phyloP scores from a whole-genome alignment of 64 coral and sea anemone genomes.

The Orbicella faveolata region DNA sequence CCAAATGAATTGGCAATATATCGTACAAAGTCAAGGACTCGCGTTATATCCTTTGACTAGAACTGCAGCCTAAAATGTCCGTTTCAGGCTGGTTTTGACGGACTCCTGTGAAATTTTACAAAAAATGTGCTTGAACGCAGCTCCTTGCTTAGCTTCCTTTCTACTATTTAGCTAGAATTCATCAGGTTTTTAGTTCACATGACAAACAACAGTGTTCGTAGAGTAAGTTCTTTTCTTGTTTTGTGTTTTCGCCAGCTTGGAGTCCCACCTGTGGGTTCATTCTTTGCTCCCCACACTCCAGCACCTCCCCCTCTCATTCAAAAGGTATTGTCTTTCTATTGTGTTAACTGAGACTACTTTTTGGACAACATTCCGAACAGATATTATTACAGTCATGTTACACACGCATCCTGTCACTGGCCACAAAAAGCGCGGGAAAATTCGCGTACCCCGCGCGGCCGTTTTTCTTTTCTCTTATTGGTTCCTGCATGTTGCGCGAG shows the following conservation, averaged over 20 bases:
- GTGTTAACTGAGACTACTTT: background rate
- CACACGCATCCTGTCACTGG: too few relatives aligned
- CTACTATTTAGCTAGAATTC: too few relatives aligned
- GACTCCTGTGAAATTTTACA: background rate
- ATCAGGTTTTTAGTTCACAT: too few relatives aligned
- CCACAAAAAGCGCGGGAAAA: background rate
- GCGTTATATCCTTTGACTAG: too few relatives aligned
- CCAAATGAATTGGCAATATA: too few relatives aligned
- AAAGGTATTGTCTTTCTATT: conserved; percentile 40
- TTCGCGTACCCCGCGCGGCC: background rate
- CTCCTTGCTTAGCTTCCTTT: too few relatives aligned
- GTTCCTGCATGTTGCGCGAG: background rate
- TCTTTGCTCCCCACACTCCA: conserved; percentile 33
- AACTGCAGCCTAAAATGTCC: too few relatives aligned
- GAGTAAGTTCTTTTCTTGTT: background rate
- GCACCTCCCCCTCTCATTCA: conserved; percentile 64
- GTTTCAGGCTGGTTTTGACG: background rate
- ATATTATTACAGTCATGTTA: too few relatives aligned
- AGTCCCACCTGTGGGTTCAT: conserved; percentile 22
- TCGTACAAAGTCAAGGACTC: too few relatives aligned
- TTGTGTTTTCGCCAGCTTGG: conserved; percentile 40
- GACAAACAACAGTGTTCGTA: too few relatives aligned
- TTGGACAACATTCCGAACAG: background rate
- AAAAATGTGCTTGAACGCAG: background rate
- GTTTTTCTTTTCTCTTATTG: background rate